Base-by-base conservation (phyloP, 30 jellyfish, hydroid and myxozoan genomes). In the Turritopsis rubra region DNA sequence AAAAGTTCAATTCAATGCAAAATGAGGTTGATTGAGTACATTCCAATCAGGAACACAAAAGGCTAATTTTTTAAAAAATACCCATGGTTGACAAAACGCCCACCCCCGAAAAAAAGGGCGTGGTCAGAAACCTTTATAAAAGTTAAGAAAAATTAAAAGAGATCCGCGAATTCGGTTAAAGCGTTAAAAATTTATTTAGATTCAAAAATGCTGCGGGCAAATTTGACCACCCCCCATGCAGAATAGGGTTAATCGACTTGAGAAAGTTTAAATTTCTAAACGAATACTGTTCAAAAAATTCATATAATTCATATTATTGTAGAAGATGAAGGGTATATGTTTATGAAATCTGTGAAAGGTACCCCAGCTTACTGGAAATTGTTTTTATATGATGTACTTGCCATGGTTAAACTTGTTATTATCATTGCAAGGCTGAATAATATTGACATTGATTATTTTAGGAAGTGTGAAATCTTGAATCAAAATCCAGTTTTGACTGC, bases 311-410 rank as follows among this genome's bases (percentile, higher is more conserved):
- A 41, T 41, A 3, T 41, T 41, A 41, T 13, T 41, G 9, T 3
- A 41, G 28, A 21, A 68, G 77, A 26, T 21, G 9, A 68, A 16
- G 77, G 77, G 29, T 68, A 68, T 26, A 68, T 68, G 77, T 68
- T 68, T 16, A 68, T 68, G 77, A 68, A 16, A 1, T 5, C 77
- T 68, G 16, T 68, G 4, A 68, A 68, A 68, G 77, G 77, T 8
- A 68, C 77, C 16, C 77, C 77, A 26, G 77, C 77, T 1, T 68
- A 68, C 16, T 68, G 77, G 30, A 68, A 68, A 68, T 1, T 1
- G 9, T 68, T 68, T 16, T 68, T 68, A 16, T 26, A 68, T 68
- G 77, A 68, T 1, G 16, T 16, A 68, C 30, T 1, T 1, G 77
- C 60, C 16, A 68, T 68, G 77, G 77, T 68, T 21, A 68, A 68